Conservation (phyloP, 2,113 vertebrate species). For the Ursus arctos region DNA sequence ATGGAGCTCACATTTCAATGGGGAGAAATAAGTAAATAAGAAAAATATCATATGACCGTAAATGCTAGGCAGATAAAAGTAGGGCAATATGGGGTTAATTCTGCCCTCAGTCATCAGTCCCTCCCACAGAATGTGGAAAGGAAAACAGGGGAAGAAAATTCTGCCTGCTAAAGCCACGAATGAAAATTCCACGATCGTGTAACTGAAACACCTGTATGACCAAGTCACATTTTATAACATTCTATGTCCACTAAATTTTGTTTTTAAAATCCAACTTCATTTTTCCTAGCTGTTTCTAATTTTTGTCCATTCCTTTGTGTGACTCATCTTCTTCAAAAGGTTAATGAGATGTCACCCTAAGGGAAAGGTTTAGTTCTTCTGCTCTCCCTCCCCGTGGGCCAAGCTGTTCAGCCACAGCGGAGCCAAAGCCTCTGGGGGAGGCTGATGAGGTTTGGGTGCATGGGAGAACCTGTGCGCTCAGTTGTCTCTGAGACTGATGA, state of each 20-base stretch:
- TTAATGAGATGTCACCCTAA: neutral
- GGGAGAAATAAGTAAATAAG: neutral
- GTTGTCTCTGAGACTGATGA: neutral
- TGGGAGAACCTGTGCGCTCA: neutral
- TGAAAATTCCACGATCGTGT: neutral
- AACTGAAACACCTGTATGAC: neutral
- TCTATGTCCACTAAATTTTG: neutral
- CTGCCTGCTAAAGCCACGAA: neutral
- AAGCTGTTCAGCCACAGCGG: neutral
- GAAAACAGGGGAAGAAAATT: neutral
- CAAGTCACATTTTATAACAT: neutral
- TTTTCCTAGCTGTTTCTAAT: neutral
- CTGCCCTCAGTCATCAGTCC: neutral
- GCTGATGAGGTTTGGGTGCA: rapidly evolving
- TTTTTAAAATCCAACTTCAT: neutral
- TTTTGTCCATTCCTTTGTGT: neutral
- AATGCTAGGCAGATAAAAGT: neutral
- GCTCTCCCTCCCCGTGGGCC: neutral
- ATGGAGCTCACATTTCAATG: neutral
- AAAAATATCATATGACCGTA: neutral
- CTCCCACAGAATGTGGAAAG: neutral
- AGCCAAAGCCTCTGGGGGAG: neutral
- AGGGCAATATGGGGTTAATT: neutral
- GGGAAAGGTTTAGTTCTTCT: neutral
- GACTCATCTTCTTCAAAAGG: neutral